Evolutionary conservation across 2,113 vertebrate genomes (phyloP), one percentile per base, ranked within the genome.

Genomic region (Cyprinodon tularosa): DNA sequence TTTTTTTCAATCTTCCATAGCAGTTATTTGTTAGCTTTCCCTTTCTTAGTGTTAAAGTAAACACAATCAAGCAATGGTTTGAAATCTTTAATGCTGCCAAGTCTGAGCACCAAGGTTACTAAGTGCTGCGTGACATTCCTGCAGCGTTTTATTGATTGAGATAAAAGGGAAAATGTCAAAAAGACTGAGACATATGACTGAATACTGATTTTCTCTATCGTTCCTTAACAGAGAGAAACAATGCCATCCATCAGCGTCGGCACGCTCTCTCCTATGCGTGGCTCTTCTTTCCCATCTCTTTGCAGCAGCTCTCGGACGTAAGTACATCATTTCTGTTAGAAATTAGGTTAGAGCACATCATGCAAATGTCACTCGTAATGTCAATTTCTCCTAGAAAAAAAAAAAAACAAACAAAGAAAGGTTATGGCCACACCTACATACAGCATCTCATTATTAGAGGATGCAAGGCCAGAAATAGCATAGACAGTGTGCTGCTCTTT

Each of bases 221-320:
- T 76, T 80, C 62, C 67, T 76, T 4, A 62, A 75, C 86, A 94
- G 93, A 84, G 86, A 85, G 69, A 81, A 37, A n/a, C 72, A 38
- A 4, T 29, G 76, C 81, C 63, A n/a, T 57, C 76, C 6, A 2
- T 40, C 61, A 48, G 65, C 78, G 80, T 71, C 29, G 11, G 61
- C 74, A 15, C 70, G 0, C 74, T 37, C 78, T 20, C 77, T 74
- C 37, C 48, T 76, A 60, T 83, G 62, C 3, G 4, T 89, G 81
- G 84, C 76, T 72, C 87, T 93, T 38, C 82, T 93, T 57, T 84
- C 82, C n/a, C n/a, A 91, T 6, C 78, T 93, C 47, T 66, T 90
- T 5, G 1, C 84, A 63, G 88, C 91, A 38, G 88, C 86, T 36
- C 75, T 89, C 10, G 92, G 90, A 83, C 90, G 94, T 94, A 90